phyloP scores from a whole-genome alignment of 2,797 vertebrate species.

The Bufotes viridis region DNA sequence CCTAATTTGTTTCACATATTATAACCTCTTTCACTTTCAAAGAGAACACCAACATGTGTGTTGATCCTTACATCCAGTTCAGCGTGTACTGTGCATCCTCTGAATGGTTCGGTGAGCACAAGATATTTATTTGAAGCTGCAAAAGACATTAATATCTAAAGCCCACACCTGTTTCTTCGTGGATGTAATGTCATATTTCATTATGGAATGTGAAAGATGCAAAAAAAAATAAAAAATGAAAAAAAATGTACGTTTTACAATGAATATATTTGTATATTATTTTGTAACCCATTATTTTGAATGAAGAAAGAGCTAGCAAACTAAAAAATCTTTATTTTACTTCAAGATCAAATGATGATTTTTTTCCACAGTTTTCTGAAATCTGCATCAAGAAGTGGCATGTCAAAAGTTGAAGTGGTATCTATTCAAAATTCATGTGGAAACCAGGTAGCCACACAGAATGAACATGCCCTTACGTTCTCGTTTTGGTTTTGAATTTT shows the following conservation, averaged over 20 bases:
- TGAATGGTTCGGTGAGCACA: slow-evolving; percentile 24
- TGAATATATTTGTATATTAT: too few species aligned
- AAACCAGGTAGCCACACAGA: too few species aligned
- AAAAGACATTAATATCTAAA: slow-evolving; percentile 36
- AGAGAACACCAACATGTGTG: slow-evolving; percentile 53
- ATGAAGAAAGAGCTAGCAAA: too few species aligned
- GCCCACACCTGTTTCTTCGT: slow-evolving; percentile 28
- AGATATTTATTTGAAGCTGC: slow-evolving; percentile 45
- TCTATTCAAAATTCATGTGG: too few species aligned
- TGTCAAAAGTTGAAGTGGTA: too few species aligned
- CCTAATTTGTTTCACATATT: slow-evolving; percentile 57
- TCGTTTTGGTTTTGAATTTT: too few species aligned
- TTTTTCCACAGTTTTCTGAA: too few species aligned
- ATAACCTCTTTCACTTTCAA: slow-evolving; percentile 42
- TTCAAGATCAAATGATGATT: too few species aligned
- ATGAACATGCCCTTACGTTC: too few species aligned
- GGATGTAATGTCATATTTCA: slow-evolving; percentile 12
- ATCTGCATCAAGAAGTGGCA: too few species aligned
- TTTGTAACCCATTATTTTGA: too few species aligned
- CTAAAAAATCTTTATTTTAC: too few species aligned
- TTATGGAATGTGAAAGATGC: background rate
- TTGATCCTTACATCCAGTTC: slow-evolving; percentile 43
- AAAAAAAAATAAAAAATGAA: background rate
- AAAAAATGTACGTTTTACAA: background rate
- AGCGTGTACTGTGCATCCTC: slow-evolving; percentile 37